A percentile compares a stretch with the other conserved stretches of the same genome.
These are phyloP conservation scores for Sycophaga agraensis DNA, from an alignment of 1,140 invertebrate genomes.

Conservation along the genomic window DNA sequence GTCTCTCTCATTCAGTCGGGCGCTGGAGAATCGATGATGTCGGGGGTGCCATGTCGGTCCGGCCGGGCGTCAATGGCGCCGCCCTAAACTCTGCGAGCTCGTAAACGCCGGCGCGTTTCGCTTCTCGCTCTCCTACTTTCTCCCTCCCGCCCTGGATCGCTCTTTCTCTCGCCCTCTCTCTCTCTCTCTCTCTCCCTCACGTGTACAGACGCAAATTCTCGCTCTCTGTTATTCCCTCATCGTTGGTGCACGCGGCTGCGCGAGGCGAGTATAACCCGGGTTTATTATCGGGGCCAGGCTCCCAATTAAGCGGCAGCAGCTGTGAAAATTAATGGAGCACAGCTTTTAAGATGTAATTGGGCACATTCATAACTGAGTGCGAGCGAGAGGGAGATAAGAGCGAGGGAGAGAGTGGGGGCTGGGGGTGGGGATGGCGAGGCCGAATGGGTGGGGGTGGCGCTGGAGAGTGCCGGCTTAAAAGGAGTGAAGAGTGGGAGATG, in stretches of 20 bases:
- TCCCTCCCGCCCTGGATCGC: constrained; percentile 16
- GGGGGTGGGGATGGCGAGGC: not conserved
- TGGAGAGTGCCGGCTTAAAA: no score
- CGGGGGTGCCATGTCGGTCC: not conserved
- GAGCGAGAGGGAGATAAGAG: not conserved
- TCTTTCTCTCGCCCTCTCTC: not conserved
- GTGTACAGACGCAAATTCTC: not conserved
- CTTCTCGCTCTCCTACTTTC: constrained; percentile 11
- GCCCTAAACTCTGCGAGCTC: constrained; percentile 47
- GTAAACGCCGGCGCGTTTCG: constrained; percentile 39
- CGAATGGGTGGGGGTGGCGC: not conserved
- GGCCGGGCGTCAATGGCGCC: constrained; percentile 32
- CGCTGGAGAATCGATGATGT: constrained; percentile 24
- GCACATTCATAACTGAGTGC: constrained; percentile 63
- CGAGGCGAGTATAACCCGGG: constrained; percentile 46
- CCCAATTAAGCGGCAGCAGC: constrained; percentile 68
- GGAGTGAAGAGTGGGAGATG: no score
- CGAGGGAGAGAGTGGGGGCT: not conserved
- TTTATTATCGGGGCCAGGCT: constrained; percentile 65
- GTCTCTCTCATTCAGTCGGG: not conserved
- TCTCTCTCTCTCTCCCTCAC: not conserved
- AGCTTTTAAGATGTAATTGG: constrained; percentile 70
- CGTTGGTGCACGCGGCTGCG: constrained; percentile 27
- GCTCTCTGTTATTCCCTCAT: not conserved
- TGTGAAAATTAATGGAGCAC: constrained; percentile 69